Conservation (phyloP, 2,888 invertebrate species). For the Andrena bicolor region DNA sequence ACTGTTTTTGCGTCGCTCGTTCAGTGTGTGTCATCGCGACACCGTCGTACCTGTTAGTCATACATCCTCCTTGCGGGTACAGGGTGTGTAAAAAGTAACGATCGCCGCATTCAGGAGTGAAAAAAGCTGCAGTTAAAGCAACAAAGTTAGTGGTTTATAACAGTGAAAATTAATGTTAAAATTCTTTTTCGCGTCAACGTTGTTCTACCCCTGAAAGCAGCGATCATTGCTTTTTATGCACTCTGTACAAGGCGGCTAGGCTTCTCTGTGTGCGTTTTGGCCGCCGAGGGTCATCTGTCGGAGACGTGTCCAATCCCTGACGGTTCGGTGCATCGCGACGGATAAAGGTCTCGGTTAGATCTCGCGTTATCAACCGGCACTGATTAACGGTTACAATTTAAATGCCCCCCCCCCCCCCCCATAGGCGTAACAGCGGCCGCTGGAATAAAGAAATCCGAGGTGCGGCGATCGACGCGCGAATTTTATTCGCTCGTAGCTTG, state of each 20-base stretch:
- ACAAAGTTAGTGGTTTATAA: no score
- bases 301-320: neutral
- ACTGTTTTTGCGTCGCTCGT: conserved; percentile 25
- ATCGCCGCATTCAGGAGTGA: neutral
- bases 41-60: conserved; percentile 60
- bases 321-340: neutral
- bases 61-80: conserved; percentile 51
- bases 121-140: no score
- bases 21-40: conserved; percentile 61
- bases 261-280: conserved; percentile 12
- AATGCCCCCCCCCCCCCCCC: neutral
- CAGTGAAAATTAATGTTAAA: no score
- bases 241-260: no score
- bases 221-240: no score
- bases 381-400: neutral
- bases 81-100: conserved; percentile 28
- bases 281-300: conserved; percentile 10
- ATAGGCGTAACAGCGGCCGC: no score
- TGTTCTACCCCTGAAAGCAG: no score
- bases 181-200: no score
- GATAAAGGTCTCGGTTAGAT: neutral
- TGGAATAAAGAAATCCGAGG: neutral
- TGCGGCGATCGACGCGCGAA: neutral
- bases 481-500: neutral
- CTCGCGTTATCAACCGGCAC: neutral